These are phyloP conservation scores for Heterodera filipjevi DNA, from an alignment of 2,888 invertebrate species.

Conservation along the genomic window DNA sequence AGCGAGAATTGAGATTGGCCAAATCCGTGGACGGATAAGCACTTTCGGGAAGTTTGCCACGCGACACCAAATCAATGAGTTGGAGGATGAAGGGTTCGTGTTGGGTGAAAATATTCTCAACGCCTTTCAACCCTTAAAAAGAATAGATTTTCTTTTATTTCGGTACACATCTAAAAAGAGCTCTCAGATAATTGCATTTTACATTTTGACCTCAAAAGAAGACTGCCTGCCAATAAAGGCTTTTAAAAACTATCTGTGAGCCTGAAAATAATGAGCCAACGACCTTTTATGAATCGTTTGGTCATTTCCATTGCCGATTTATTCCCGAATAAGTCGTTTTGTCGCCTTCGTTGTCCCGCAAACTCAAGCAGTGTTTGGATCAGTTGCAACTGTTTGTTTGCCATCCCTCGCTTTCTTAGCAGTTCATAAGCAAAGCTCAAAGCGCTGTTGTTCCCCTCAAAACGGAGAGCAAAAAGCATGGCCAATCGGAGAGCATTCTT, in stretches of 20 bases:
- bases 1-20: constrained; percentile 69
- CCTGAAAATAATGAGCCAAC: background rate
- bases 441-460: constrained; percentile 87
- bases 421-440: constrained; percentile 78
- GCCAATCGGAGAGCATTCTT: constrained; percentile 81
- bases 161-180: too few relatives aligned
- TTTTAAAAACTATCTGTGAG: too few relatives aligned
- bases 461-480: constrained; percentile 87
- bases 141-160: too few relatives aligned
- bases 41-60: constrained; percentile 81
- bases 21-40: constrained; percentile 40
- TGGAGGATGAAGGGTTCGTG: constrained; percentile 90
- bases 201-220: too few relatives aligned
- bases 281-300: constrained; percentile 75
- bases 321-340: constrained; percentile 80
- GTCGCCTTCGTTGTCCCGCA: constrained; percentile 80
- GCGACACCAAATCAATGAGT: constrained; percentile 84
- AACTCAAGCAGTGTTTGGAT: constrained; percentile 52
- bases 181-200: too few relatives aligned
- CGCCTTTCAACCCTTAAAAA: constrained; percentile 76
- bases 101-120: constrained; percentile 98
- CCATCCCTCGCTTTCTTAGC: constrained; percentile 76
- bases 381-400: constrained; percentile 66
- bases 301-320: constrained; percentile 86
- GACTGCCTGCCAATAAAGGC: too few relatives aligned